These are phyloP conservation scores for Leucopsar rothschildi DNA, from an alignment of 2,113 vertebrate species.

Conservation along the genomic window DNA sequence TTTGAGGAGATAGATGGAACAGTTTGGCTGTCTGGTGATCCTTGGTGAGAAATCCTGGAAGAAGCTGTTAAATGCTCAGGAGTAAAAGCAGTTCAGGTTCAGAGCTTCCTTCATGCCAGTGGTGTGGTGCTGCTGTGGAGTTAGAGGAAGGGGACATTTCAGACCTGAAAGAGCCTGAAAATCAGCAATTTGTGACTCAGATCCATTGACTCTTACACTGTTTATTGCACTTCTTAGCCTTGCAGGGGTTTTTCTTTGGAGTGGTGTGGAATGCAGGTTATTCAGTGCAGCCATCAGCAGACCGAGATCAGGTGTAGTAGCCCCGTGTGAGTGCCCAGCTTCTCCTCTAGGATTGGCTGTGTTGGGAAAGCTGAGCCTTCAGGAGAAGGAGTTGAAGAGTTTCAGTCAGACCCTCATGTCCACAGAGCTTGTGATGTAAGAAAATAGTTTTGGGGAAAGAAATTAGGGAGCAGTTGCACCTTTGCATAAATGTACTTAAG, in stretches of 20 bases:
- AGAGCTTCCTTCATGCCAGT: not conserved
- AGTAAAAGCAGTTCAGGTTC: not conserved
- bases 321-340: not conserved
- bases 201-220: not conserved
- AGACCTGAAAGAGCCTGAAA: not conserved
- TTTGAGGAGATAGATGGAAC: not conserved
- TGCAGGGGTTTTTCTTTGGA: not conserved
- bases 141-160: not conserved
- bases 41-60: not conserved
- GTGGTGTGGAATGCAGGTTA: not conserved
- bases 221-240: not conserved
- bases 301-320: not conserved
- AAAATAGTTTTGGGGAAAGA: not conserved
- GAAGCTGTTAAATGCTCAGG: slow-evolving; percentile 51
- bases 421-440: not conserved
- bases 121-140: not conserved
- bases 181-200: not conserved
- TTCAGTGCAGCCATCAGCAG: not conserved
- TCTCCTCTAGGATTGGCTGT: not conserved
- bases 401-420: not conserved
- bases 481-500: not conserved
- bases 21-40: not conserved
- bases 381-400: not conserved
- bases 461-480: not conserved
- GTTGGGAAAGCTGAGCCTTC: not conserved